These are phyloP conservation scores for Caenorhabditis brenneri DNA, from an alignment of 1,140 invertebrate species.

Conservation along the genomic window DNA sequence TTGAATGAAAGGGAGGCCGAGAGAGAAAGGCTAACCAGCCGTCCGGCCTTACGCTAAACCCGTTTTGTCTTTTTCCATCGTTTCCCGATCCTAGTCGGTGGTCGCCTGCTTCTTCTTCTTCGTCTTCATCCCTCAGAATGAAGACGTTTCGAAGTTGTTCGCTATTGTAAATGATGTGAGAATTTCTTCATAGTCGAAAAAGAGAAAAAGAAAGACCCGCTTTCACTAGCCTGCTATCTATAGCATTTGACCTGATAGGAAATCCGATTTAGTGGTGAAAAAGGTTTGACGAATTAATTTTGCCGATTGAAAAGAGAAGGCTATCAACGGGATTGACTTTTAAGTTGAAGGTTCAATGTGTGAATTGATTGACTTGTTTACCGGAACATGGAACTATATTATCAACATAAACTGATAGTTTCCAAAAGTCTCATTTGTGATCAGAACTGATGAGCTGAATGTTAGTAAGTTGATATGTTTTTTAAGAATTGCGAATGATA, in stretches of 20 bases:
- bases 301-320: not conserved
- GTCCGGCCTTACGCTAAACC: slow-evolving; percentile 31
- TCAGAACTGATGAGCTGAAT: no score
- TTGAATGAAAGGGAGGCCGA: slow-evolving; percentile 21
- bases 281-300: not conserved
- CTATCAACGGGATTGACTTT: no score
- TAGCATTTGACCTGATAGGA: slow-evolving; percentile 38
- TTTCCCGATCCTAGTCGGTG: slow-evolving; percentile 26
- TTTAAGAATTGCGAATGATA: no score
- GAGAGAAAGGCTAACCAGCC: slow-evolving; percentile 21
- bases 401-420: no score
- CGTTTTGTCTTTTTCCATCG: slow-evolving; percentile 8
- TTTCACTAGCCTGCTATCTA: slow-evolving; percentile 16
- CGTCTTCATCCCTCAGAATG: not conserved
- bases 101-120: not conserved
- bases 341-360: no score
- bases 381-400: no score
- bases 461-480: no score
- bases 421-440: no score
- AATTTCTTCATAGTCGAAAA: slow-evolving; percentile 2
- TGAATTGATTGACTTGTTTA: no score
- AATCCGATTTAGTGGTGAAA: not conserved
- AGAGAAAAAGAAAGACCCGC: not conserved
- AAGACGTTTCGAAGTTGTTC: slow-evolving; percentile 17
- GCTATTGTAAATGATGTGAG: slow-evolving; percentile 40